Evolutionary conservation across 2,797 vertebrate genomes (phyloP), one percentile per base, ranked within the genome.

Genomic region (Squalus acanthias): DNA sequence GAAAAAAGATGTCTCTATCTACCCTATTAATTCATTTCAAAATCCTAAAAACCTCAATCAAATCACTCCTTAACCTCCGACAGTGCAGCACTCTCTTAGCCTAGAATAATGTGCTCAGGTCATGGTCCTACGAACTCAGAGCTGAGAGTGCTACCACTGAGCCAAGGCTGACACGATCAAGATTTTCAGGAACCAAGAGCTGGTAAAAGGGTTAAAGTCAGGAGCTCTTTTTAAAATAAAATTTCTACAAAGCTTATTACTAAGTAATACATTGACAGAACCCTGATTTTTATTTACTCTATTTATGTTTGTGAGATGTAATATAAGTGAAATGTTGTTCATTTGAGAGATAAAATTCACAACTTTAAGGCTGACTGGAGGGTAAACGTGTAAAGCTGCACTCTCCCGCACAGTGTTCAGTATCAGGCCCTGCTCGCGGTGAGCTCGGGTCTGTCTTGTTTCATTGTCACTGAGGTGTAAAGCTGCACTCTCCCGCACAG

Each of bases 261-360:
- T 53, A 12, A 6, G 39, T 53, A 46, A 20, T 17, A 53, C 6
- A 24, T 50, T 53, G 39, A 88, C 8, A 26, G 17, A 88, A 88
- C 39, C 17, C 22, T 88, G 85, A 88, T 46, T 20, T 88, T 20
- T 29, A 2, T 76, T 7, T 33, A 17, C 74, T 88, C 39, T 53
- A 88, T 88, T 88, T 88, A 88, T 88, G 74, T 33, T 76, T 76
- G 85, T 46, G 39, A 88, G 85, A 46, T 76, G 74, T 76, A 24
- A 76, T 24, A 29, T 76, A 29, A 76, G 33, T 76, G 24, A 76
- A 26, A 33, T 76, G 26, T 76, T 76, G 26, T 29, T 76, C 33
- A 76, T 20, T 33, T 76, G 74, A 76, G 74, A 76, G 74, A 76
- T 63, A 76, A 76, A 33, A 29, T 76, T 76, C 74, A 76, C 74